Evolutionary conservation across 2,113 vertebrate genomes (phyloP), one percentile per base, ranked within the genome.

Genomic region (Onychorhynchus coronatus): DNA sequence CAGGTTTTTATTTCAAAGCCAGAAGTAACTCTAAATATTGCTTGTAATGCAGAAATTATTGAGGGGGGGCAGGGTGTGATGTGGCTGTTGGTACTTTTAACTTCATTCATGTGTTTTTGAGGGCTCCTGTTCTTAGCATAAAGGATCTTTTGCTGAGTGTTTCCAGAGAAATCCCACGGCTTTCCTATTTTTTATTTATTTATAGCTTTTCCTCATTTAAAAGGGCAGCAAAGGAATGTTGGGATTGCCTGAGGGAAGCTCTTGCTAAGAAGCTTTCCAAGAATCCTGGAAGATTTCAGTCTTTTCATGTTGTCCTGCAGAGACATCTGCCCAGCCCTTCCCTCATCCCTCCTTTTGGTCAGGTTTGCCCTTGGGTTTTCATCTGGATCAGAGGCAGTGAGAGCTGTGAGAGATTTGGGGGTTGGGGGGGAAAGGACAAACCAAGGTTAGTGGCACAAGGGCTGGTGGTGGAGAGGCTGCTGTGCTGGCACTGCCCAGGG

Each of bases 201-300:
- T 33, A n/a, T 25, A 50, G 35, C 55, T 76, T 93, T 81, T 78
- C 27, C 28, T 85, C 15, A 20, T 88, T 68, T 74, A 59, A 49
- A 82, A 91, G 65, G 63, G 37, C 37, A 58, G 91, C 68, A 65
- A 74, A 75, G 65, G 77, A 87, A 74, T 11, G 8, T 77, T n/a
- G 91, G 61, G 74, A 62, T 70, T 55, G 85, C 86, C 77, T 71
- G 41, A 77, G 81, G 89, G 83, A 85, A 74, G 77, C 19, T 50
- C 52, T 82, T 90, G 33, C 56, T 76, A 56, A 66, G 65, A 50
- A 61, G 25, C 70, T 94, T 89, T 93, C 87, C 68, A 94, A 94
- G 87, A 91, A 86, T 79, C 3, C 0, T 44, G 30, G 30, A 88
- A 92, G 78, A 70, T 52, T 93, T 44, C 56, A 91, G 31, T 58